phyloP scores from a whole-genome alignment of 2,888 invertebrate species.

The Phasia obesa region DNA sequence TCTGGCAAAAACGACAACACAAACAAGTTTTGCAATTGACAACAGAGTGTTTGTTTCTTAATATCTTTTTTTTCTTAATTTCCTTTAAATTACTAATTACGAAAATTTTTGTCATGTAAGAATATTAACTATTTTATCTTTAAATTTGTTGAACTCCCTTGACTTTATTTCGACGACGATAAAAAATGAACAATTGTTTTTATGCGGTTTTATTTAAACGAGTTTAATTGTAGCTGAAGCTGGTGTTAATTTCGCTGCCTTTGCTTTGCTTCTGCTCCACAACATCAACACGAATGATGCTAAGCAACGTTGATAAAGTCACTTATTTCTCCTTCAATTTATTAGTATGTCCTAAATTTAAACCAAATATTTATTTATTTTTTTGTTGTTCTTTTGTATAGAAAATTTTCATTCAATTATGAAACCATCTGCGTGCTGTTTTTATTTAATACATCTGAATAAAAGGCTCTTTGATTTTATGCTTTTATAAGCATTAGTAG shows the following conservation, averaged over 20 bases:
- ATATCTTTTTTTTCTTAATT: neutral
- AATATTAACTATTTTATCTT: too few relatives aligned
- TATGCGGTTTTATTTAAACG: constrained; percentile 31
- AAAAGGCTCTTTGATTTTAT: constrained; percentile 78
- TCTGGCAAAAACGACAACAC: constrained; percentile 34
- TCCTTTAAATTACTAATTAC: constrained; percentile 58
- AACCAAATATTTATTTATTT: constrained; percentile 8
- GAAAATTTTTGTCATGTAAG: too few relatives aligned
- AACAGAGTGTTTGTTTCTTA: neutral
- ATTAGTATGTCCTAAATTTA: constrained; percentile 21
- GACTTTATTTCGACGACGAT: too few relatives aligned
- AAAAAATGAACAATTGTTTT: constrained; percentile 38
- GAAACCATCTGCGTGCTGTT: constrained; percentile 39
- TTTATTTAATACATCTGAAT: constrained; percentile 67
- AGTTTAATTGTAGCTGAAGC: neutral
- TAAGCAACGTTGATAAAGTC: constrained; percentile 29
- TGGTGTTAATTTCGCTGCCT: neutral
- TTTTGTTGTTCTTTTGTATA: constrained; percentile 40
- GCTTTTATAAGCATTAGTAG: constrained; percentile 72
- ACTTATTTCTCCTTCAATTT: constrained; percentile 15
- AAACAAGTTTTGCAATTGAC: neutral
- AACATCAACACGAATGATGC: constrained; percentile 3
- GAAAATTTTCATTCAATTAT: constrained; percentile 50
- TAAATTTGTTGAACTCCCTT: too few relatives aligned
- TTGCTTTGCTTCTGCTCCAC: neutral